Percentiles rank a stretch among this genome's conserved stretches.
Conservation (phyloP, 2,797 vertebrate species). For the Pipistrellus pygmaeus region DNA sequence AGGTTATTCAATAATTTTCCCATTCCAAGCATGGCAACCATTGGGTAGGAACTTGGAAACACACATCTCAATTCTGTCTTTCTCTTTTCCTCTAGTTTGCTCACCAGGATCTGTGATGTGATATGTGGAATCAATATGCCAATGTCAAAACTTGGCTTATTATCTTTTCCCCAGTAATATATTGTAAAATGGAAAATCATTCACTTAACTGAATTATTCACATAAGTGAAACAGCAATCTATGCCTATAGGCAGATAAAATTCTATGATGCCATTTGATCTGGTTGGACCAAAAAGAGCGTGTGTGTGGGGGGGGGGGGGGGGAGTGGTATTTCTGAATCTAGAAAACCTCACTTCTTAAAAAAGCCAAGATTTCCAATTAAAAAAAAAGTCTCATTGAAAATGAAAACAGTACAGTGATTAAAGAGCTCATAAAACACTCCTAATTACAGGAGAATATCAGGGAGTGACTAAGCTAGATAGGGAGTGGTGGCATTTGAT, state of each 20-base stretch:
- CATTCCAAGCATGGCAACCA: neutral
- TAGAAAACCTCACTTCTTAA: neutral
- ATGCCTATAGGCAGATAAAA: neutral
- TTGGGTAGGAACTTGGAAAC: neutral
- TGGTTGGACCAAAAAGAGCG: neutral
- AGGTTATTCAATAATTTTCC: neutral
- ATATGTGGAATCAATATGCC: slow-evolving; percentile 56
- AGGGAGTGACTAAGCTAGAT: neutral
- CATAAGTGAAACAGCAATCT: slow-evolving; percentile 75
- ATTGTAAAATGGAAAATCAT: slow-evolving; percentile 63
- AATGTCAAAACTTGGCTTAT: slow-evolving; percentile 69
- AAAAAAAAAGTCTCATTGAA: neutral
- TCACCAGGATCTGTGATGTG: neutral
- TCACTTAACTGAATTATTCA: slow-evolving; percentile 73
- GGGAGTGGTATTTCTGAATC: neutral
- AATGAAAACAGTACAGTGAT: neutral
- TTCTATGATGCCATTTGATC: neutral
- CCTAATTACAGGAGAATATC: neutral
- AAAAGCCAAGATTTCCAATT: neutral
- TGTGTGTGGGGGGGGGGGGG: too few species aligned
- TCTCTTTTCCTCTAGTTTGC: neutral
- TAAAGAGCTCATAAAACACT: neutral
- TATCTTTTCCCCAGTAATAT: slow-evolving; percentile 63
- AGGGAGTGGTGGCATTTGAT: neutral
- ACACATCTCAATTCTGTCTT: neutral